Evolutionary conservation across 92 coral and sea anemone species (phyloP).

Genomic region (Ricordea florida): DNA sequence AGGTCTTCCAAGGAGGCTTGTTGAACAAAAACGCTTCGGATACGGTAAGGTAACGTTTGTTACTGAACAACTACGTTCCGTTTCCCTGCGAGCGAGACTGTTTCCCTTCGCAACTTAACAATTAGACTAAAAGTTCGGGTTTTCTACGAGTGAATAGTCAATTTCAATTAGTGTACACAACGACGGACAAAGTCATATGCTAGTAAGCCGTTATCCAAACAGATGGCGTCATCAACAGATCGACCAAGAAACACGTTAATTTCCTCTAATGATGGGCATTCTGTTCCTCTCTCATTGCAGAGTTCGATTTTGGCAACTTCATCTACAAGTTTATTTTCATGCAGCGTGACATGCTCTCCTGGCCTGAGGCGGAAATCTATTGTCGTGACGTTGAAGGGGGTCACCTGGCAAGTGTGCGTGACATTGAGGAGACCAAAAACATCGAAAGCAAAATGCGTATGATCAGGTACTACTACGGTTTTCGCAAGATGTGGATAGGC

Average conservation of each 20-base stretch:
- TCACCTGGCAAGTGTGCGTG: slow-evolving; percentile 51
- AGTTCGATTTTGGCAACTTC: slow-evolving; percentile 62
- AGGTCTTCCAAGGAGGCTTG: slow-evolving; percentile 59
- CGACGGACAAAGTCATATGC: too few species aligned
- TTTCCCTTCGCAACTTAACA: too few species aligned
- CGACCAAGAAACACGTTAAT: background rate
- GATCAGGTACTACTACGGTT: slow-evolving; percentile 60
- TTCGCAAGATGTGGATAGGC: slow-evolving; percentile 73
- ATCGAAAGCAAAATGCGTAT: slow-evolving; percentile 14
- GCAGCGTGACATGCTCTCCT: slow-evolving; percentile 69
- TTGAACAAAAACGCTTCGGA: slow-evolving; percentile 45
- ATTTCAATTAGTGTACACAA: too few species aligned
- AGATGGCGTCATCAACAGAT: background rate
- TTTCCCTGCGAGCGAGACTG: too few species aligned
- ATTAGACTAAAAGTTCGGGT: too few species aligned
- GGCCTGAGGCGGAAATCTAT: slow-evolving; percentile 85
- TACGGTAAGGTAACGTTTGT: slow-evolving; percentile 43
- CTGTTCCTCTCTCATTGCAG: slow-evolving; percentile 10
- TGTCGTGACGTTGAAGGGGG: slow-evolving; percentile 77
- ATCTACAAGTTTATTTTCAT: slow-evolving; percentile 70
- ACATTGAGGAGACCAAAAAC: slow-evolving; percentile 20
- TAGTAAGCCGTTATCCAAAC: too few species aligned
- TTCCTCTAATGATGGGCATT: background rate
- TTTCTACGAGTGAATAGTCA: too few species aligned
- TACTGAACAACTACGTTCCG: background rate